These are phyloP conservation scores for Trachythela sp. DNA, from an alignment of 64 coral and sea anemone species.

Conservation along the genomic window DNA sequence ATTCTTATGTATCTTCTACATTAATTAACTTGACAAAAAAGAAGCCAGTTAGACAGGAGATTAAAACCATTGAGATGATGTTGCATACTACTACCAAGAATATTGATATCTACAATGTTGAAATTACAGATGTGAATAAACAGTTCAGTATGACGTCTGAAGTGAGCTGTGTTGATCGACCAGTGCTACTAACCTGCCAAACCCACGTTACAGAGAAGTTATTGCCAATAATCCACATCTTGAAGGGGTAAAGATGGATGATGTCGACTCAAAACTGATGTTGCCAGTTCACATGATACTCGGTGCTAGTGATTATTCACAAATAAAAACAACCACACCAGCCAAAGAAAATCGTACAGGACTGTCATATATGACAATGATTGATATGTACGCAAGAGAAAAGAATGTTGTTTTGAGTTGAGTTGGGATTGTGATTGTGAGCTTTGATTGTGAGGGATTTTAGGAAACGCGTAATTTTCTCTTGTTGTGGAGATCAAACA, in stretches of 20 bases:
- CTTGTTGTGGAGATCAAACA: neutral
- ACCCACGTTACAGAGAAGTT: conserved; percentile 29
- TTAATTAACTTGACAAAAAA: neutral
- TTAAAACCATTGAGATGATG: conserved; percentile 45
- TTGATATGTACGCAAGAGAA: too few species aligned
- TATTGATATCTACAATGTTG: conserved; percentile 8
- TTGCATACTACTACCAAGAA: conserved; percentile 15
- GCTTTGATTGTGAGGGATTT: too few species aligned
- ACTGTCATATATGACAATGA: too few species aligned
- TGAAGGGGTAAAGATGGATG: conserved; percentile 41
- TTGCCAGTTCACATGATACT: conserved; percentile 54
- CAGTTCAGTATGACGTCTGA: conserved; percentile 1
- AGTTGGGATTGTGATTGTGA: too few species aligned
- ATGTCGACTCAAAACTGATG: conserved; percentile 16
- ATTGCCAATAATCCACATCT: conserved; percentile 24
- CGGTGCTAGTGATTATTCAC: conserved; percentile 51
- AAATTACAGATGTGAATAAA: neutral
- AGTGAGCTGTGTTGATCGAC: conserved; percentile 33
- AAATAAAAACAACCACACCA: too few species aligned
- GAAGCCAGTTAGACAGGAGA: neutral
- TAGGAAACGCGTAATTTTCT: neutral
- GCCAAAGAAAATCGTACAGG: too few species aligned
- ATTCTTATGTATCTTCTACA: conserved; percentile 16
- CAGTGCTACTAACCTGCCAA: conserved; percentile 25
- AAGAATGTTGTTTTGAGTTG: neutral